Evolutionary conservation across 1,140 invertebrate species (phyloP).

Genomic region (Ceratosolen solmsi): DNA sequence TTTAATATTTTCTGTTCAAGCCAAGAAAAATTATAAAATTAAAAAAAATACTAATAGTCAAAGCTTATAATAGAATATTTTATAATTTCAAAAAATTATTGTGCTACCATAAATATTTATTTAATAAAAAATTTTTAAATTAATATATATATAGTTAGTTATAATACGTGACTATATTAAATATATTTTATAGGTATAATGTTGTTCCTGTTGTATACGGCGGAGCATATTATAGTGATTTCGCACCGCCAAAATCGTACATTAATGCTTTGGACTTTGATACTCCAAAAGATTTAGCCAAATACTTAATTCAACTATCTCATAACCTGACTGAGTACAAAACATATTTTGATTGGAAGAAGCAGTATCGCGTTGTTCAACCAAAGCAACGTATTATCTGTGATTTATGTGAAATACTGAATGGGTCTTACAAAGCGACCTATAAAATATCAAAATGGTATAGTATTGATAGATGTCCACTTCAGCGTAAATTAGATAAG

Average conservation of each 20-base stretch:
- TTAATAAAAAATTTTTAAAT: too few relatives aligned
- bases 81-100: too few relatives aligned
- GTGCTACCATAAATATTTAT: too few relatives aligned
- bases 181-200: conserved; percentile 60
- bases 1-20: too few relatives aligned
- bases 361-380: conserved; percentile 59
- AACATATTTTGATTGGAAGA: conserved; percentile 75
- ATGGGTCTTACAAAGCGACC: conserved; percentile 43
- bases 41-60: too few relatives aligned
- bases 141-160: too few relatives aligned
- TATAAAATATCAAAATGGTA: conserved; percentile 61
- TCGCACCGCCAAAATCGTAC: conserved; percentile 77
- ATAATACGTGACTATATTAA: too few relatives aligned
- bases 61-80: too few relatives aligned
- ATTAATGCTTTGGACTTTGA: conserved; percentile 77
- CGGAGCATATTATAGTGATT: conserved; percentile 73
- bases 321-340: conserved; percentile 68
- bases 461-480: conserved; percentile 53
- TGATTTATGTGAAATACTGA: conserved; percentile 59
- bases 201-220: conserved; percentile 75
- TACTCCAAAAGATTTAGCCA: conserved; percentile 71
- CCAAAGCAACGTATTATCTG: conserved; percentile 49
- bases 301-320: conserved; percentile 73
- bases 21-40: too few relatives aligned
- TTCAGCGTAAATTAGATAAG: conserved; percentile 52